These are phyloP conservation scores for Hydropsyche tenuis DNA, from an alignment of 1,140 invertebrate species.

Conservation along the genomic window DNA sequence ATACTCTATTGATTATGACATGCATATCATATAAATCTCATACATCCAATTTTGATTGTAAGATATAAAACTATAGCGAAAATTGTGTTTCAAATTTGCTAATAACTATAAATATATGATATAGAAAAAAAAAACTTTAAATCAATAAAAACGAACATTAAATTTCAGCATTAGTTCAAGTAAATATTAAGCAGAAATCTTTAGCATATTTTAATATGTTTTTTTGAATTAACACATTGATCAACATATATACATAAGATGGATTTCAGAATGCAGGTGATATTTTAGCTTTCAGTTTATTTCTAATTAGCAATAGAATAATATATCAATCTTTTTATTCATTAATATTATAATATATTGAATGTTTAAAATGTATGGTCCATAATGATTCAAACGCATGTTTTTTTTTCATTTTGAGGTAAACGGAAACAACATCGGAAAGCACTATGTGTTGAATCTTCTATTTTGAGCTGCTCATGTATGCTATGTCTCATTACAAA, in stretches of 20 bases:
- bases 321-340: not conserved
- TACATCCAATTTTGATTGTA: no score
- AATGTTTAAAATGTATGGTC: slow-evolving; percentile 17
- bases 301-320: slow-evolving; percentile 26
- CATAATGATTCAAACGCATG: slow-evolving; percentile 27
- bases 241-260: slow-evolving; percentile 22
- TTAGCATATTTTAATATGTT: not conserved
- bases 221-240: not conserved
- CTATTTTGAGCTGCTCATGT: no score
- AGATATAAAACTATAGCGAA: no score
- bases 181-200: not conserved
- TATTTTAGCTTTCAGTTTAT: not conserved
- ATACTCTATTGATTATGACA: no score
- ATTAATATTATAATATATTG: slow-evolving; percentile 21
- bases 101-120: no score
- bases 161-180: not conserved
- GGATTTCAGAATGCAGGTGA: slow-evolving; percentile 32
- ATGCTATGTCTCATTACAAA: slow-evolving; percentile 1
- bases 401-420: slow-evolving; percentile 1
- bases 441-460: no score
- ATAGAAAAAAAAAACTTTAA: no score
- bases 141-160: no score
- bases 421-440: not conserved
- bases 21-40: no score
- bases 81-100: no score